These are phyloP conservation scores for Xiphophorus birchmanni DNA, from an alignment of 2,797 vertebrate genomes.

Conservation along the genomic window DNA sequence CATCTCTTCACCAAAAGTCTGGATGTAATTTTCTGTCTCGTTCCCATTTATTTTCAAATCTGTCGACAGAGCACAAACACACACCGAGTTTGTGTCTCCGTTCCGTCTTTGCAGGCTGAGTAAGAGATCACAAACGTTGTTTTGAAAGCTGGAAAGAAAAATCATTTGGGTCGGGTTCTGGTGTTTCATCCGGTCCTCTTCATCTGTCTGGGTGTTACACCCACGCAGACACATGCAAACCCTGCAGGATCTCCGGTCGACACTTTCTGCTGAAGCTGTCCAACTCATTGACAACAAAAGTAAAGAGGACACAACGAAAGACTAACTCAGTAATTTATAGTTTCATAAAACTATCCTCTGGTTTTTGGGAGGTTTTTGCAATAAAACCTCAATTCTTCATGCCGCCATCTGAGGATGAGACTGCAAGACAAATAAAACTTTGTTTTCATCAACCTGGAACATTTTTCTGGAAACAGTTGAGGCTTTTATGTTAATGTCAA, in stretches of 20 bases:
- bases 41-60: constrained; percentile 12
- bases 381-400: neutral
- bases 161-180: constrained; percentile 31
- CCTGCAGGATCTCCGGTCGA: constrained; percentile 20
- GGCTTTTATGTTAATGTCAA: too few species aligned
- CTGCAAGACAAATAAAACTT: neutral
- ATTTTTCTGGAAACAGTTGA: too few species aligned
- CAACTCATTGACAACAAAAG: neutral
- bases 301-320: neutral
- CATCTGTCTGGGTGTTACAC: constrained; percentile 3
- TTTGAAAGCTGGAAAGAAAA: constrained; percentile 42
- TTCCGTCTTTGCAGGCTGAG: constrained; percentile 16
- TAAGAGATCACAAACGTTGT: constrained; percentile 24
- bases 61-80: neutral
- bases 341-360: neutral
- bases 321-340: neutral
- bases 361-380: neutral
- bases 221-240: constrained; percentile 39
- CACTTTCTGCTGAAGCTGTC: constrained; percentile 32
- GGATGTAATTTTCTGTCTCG: constrained; percentile 34
- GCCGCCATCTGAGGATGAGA: neutral
- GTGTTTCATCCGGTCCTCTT: constrained; percentile 15
- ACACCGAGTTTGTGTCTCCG: constrained; percentile 21
- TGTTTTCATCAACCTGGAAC: neutral
- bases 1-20: constrained; percentile 19